These are phyloP conservation scores for Troides helena DNA, from an alignment of 2,888 invertebrate genomes.

Conservation along the genomic window DNA sequence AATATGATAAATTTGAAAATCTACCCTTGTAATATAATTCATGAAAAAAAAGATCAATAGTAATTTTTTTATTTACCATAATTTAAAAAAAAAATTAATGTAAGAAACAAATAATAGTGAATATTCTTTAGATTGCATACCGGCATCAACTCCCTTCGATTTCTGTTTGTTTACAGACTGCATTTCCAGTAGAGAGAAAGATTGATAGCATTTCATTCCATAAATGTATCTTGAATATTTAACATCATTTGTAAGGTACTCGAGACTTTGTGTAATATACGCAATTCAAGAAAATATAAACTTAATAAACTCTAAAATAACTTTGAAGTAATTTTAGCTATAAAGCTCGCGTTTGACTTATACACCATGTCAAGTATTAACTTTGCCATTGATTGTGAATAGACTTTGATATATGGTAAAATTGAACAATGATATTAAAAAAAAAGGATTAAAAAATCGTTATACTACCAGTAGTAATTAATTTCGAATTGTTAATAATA, in stretches of 20 bases:
- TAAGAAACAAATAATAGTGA: background rate
- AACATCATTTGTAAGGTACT: background rate
- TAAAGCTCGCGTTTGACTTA: background rate
- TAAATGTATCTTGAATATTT: slow-evolving; percentile 2
- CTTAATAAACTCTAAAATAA: background rate
- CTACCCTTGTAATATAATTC: background rate
- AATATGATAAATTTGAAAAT: no score
- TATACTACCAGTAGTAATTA: no score
- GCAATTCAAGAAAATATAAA: background rate
- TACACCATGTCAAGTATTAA: background rate
- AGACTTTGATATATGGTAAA: background rate
- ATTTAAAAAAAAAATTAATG: background rate
- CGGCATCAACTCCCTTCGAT: background rate
- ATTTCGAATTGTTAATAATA: no score
- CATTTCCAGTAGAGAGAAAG: slow-evolving; percentile 9
- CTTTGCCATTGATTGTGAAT: background rate
- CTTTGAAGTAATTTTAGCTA: background rate
- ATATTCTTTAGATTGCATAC: background rate
- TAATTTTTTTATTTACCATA: background rate
- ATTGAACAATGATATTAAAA: background rate
- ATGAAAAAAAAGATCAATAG: background rate
- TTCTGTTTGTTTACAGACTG: slow-evolving; percentile 5
- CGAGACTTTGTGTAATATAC: background rate
- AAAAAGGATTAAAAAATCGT: background rate
- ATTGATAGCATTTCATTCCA: slow-evolving; percentile 11